Evolutionary conservation across 1,140 invertebrate genomes (phyloP), one percentile per base, ranked within the genome.

Genomic region (Hyles vespertilio): DNA sequence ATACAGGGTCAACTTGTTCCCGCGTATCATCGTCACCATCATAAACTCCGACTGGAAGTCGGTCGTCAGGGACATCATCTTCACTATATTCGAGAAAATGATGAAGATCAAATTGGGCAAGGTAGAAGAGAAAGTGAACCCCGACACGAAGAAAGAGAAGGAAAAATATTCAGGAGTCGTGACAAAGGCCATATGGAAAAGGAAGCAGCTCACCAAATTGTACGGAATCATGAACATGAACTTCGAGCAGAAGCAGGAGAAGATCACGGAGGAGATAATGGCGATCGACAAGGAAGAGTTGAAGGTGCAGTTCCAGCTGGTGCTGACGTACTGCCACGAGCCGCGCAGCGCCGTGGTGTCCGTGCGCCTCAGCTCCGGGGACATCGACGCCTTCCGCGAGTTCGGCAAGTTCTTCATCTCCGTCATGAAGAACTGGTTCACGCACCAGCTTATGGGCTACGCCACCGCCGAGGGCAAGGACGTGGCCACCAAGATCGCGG

Each of bases 371-470:
- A 12, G 47, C 1, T 60, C 65, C 6, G 84, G 79, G 3, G 75
- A 84, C 5, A 8, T 62, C 5, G 53, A 56, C 0, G 54, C 52
- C 0, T 85, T 74, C 55, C 59, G 58, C 7, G 70, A 80, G 5
- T 84, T 84, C 49, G 81, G 79, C 3, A 77, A 68, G 50, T 84
- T 81, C 58, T 81, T 76, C 64, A 43, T 67, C 1, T 46, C 61
- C 3, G 58, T 62, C 2, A 51, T 79, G n/a, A 69, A 72, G 32
- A 55, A 46, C 10, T 87, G 81, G 82, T 65, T 74, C 9, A 44
- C 57, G 3, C 45, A 54, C 0, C 51, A 79, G 50, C 33, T 81
- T n/a, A 68, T 50, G 34, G 67, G 63, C 6, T 53, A 67, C 33
- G 51, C 50, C 6, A 53, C 22, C 45, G 51, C 59, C 34, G 34